Base-by-base conservation (phyloP, 2,888 invertebrate species). In the Anticlea derivata region DNA sequence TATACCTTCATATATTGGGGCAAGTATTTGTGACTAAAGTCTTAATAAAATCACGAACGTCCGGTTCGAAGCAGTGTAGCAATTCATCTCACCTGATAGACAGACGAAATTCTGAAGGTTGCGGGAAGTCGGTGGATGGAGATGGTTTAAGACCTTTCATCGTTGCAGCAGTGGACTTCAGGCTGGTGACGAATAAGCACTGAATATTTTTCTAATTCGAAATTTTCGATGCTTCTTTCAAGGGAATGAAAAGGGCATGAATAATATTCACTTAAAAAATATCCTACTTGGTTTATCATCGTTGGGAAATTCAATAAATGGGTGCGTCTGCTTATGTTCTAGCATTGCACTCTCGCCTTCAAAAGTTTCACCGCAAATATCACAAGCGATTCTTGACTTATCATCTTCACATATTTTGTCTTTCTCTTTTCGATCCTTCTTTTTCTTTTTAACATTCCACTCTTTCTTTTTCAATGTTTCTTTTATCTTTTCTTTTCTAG, bases 251-350 rank as follows among this genome's bases (percentile, higher is more conserved):
- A 2, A 40, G 61, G 59, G 76, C 74, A 76, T 77, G 73, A 68
- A 37, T 33, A 6, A 30, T 23, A 5, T 43, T 70, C 71, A 87
- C 65, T 91, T 91, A 72, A 90, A 91, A 60, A 91, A 91, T 86
- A 91, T 91, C 55, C 88, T 83, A 70, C 83, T 86, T 0, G 89
- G 88, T 12, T 76, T 86, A 64, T 89, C 89, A 12, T 90, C 91
- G 45, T 86, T 88, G 1, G 89, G 85, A 40, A 91, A 87, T 56
- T 87, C 88, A 38, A 91, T 89, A 52, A 91, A 91, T 0, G 91
- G 91, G 47, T 91, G 91, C 0, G 83, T 86, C 37, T 80, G 76
- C 68, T 91, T 88, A 48, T 91, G 91, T 60, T 80, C 79, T 27
- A 80, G 61, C 91, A 91, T 91, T 23, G 68, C 67, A 40, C 61